These are phyloP conservation scores for Amniataba percoides DNA, from an alignment of 2,797 vertebrate species.

Conservation along the genomic window DNA sequence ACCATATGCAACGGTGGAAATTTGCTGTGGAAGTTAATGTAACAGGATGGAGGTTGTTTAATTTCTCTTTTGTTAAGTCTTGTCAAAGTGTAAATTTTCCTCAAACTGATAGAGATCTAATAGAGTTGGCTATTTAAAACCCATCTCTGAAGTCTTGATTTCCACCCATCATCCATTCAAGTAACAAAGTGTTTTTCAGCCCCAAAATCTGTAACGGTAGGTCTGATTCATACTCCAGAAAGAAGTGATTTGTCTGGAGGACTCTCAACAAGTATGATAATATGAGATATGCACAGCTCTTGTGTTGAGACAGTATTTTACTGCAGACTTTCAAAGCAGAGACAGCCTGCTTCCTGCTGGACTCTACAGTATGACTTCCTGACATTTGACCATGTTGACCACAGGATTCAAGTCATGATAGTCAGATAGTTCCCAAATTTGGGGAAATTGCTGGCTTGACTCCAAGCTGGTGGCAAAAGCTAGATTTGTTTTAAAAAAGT, in stretches of 20 bases:
- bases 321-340: background rate
- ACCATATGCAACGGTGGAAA: slow-evolving; percentile 48
- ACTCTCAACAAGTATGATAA: background rate
- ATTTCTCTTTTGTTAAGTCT: slow-evolving; percentile 35
- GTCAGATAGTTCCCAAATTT: background rate
- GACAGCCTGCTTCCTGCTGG: background rate
- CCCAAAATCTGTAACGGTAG: slow-evolving; percentile 3
- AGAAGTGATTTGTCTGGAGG: slow-evolving; percentile 28
- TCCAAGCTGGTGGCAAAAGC: background rate
- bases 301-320: background rate
- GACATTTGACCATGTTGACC: background rate
- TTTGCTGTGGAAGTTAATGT: slow-evolving; percentile 40
- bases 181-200: slow-evolving; percentile 22
- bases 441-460: background rate
- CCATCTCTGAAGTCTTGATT: slow-evolving; percentile 13
- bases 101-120: slow-evolving; percentile 31
- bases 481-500: no score
- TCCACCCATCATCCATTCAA: slow-evolving; percentile 10
- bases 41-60: slow-evolving; percentile 26
- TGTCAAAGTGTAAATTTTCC: slow-evolving; percentile 36
- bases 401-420: background rate
- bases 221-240: slow-evolving; percentile 29
- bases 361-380: background rate
- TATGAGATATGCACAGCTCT: background rate
- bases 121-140: slow-evolving; percentile 17